These are phyloP conservation scores for Bradypus variegatus DNA, from an alignment of 2,797 vertebrate genomes.

Conservation along the genomic window DNA sequence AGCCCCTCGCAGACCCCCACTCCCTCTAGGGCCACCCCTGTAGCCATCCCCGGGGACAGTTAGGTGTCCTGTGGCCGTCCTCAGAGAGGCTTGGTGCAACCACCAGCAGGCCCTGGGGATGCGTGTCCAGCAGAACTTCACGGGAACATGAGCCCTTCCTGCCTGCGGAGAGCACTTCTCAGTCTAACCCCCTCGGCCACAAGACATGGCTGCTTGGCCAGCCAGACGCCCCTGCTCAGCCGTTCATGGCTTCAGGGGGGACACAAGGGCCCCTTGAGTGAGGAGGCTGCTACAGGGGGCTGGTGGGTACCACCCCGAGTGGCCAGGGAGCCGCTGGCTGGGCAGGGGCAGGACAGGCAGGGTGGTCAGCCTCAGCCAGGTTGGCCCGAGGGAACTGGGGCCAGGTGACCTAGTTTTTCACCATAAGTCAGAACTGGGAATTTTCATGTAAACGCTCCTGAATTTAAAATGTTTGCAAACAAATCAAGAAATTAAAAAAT, in stretches of 20 bases:
- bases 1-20: background rate
- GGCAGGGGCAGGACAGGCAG: background rate
- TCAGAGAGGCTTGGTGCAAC: background rate
- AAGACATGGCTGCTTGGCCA: too few species aligned
- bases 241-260: too few species aligned
- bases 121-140: background rate
- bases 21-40: too few species aligned
- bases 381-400: background rate
- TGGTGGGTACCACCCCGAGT: too few species aligned
- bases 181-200: background rate
- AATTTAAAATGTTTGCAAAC: background rate
- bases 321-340: background rate
- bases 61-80: background rate
- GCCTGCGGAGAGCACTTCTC: background rate
- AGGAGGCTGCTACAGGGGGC: background rate
- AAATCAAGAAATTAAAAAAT: background rate
- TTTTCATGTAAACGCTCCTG: background rate
- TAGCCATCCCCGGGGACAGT: background rate
- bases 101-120: background rate
- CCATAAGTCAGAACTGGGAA: background rate
- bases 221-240: too few species aligned
- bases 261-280: background rate
- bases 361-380: background rate
- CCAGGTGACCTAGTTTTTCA: background rate
- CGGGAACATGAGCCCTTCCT: background rate